Evolutionary conservation across 2,888 invertebrate genomes (phyloP).

Genomic region (Melipona beecheii): DNA sequence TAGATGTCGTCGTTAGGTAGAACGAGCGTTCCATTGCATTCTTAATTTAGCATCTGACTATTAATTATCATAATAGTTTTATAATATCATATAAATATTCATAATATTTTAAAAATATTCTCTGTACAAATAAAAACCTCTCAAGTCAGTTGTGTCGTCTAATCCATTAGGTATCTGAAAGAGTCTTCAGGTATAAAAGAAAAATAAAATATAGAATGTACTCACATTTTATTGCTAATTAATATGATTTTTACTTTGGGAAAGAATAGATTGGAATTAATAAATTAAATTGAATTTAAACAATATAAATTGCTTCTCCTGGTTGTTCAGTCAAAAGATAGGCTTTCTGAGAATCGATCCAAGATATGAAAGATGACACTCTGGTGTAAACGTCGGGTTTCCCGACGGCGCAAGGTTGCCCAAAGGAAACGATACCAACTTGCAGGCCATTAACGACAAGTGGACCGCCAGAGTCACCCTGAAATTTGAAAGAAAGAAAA

Average conservation of each 20-base stretch:
- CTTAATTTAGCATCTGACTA: no score
- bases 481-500: neutral
- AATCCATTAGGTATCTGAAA: no score
- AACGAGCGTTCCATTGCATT: no score
- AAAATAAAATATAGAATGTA: no score
- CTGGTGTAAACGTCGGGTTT: constrained; percentile 72
- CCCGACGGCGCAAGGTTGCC: constrained; percentile 69
- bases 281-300: neutral
- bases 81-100: no score
- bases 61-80: no score
- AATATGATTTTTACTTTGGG: neutral
- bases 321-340: neutral
- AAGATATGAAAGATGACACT: constrained; percentile 60
- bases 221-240: no score
- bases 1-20: no score
- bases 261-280: neutral
- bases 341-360: constrained; percentile 60
- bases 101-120: no score
- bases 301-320: neutral
- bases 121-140: no score
- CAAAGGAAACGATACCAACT: constrained; percentile 75
- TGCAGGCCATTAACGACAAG: constrained; percentile 54
- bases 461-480: constrained; percentile 71
- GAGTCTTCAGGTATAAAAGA: no score
- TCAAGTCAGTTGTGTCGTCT: no score